Base-by-base conservation (phyloP, 1,140 invertebrate genomes). In the Aricia agestis region DNA sequence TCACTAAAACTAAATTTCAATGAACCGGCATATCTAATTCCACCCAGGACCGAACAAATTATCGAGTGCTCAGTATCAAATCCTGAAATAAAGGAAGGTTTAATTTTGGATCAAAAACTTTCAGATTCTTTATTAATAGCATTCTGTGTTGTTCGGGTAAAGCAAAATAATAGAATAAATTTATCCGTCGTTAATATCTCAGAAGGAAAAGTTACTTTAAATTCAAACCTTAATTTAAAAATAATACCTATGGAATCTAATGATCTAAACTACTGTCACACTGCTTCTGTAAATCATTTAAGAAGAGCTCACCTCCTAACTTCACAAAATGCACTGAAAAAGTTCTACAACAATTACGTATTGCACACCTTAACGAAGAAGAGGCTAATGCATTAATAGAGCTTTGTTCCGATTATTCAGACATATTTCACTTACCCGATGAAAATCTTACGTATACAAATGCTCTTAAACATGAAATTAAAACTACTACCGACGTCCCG, bases 391-490 rank as follows among this genome's bases (percentile, higher is more conserved):
- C 58, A 3, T 52, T 80, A 10, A n/a, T 75, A 2, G 66, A 74
- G 6, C 10, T 80, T 31, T 77, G 74, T 70, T 67, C 45, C 3
- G 45, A 75, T 0, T 82, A 61, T 68, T 72, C 74, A 31, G 74
- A 79, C 66, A 76, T 81, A 66, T 81, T 81, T 65, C 66, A 75
- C 69, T 11, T 76, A 13, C 69, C 73, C 19, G 66, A 45, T 15
- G 74, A 79, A 41, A 13, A 31, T 1, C 32, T 80, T 13, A 73
- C 78, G 13, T 61, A 59, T 70, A 81, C 74, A 3, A 70, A 72
- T 18, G 67, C 42, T 9, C 19, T 77, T 6, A 72, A 76, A 58
- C 80, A 82, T 66, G 25, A 74, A 66, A 78, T 82, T 2, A 84
- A 83, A 32, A 76, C 72, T 6, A 65, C 45, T 2, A 66, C 57